These are phyloP conservation scores for Orthonevra nobilis DNA, from an alignment of 2,888 invertebrate genomes.

Conservation along the genomic window DNA sequence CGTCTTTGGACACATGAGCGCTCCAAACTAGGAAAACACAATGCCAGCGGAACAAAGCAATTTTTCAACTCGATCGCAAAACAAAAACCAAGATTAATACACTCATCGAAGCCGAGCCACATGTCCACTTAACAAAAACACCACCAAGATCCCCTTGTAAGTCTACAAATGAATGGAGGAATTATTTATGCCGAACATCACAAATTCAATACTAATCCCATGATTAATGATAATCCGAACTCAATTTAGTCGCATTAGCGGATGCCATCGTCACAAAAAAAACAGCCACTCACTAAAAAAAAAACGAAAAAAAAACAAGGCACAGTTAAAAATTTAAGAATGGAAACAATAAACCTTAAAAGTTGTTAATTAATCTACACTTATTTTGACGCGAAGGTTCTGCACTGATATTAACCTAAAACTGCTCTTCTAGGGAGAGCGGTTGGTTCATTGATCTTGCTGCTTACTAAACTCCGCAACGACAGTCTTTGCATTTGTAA, in stretches of 20 bases:
- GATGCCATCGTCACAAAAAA: neutral
- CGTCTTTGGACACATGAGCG: no score
- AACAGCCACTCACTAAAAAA: neutral
- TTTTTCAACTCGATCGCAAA: no score
- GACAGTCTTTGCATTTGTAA: conserved; percentile 18
- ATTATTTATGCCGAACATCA: conserved; percentile 35
- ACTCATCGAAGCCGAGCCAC: no score
- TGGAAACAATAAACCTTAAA: neutral
- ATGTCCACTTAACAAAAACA: no score
- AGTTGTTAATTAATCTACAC: neutral
- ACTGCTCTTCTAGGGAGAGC: neutral
- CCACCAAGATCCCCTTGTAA: conserved; percentile 14
- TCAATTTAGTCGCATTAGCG: conserved; percentile 47
- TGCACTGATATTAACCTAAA: neutral
- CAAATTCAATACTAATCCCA: conserved; percentile 39
- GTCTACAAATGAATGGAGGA: conserved; percentile 5
- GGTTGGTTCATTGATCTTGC: conserved; percentile 53
- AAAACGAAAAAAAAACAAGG: no score
- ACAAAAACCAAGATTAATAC: no score
- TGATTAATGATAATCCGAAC: conserved; percentile 46
- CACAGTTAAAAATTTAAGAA: neutral
- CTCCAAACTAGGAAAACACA: no score
- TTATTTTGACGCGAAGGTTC: conserved; percentile 2
- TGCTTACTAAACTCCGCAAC: neutral
- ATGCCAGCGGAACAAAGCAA: no score